These are phyloP conservation scores for Acanthosoma haemorrhoidale DNA, from an alignment of 2,888 invertebrate genomes.

Conservation along the genomic window DNA sequence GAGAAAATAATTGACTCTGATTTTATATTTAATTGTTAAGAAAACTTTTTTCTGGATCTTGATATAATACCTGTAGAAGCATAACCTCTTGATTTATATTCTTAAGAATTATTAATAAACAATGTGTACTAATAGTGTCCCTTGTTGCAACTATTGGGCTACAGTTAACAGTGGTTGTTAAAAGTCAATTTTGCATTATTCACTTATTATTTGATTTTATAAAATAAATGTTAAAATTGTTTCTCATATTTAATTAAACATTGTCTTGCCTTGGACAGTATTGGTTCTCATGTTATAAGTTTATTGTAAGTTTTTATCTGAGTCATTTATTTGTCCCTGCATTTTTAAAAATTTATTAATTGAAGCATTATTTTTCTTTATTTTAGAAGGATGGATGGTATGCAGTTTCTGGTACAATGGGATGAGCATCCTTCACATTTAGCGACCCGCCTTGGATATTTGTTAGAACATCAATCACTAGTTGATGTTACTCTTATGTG, in stretches of 20 bases:
- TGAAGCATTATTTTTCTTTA: neutral
- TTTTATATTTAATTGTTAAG: no score
- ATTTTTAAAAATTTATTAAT: neutral
- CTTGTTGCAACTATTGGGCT: neutral
- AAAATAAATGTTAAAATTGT: no score
- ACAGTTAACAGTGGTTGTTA: no score
- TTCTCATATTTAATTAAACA: no score
- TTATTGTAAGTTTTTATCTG: no score
- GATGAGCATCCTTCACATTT: slow-evolving; percentile 64
- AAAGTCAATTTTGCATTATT: no score
- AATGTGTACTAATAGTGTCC: neutral
- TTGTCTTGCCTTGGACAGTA: no score
- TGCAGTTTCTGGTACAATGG: slow-evolving; percentile 61
- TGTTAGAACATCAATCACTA: slow-evolving; percentile 65
- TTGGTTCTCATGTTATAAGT: no score
- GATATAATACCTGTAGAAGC: neutral
- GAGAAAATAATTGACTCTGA: no score
- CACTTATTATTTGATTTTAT: no score
- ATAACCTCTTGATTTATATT: slow-evolving; percentile 5
- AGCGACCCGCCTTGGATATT: slow-evolving; percentile 61
- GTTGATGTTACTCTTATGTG: slow-evolving; percentile 72
- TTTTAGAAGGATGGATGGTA: slow-evolving; percentile 49
- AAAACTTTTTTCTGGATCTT: neutral
- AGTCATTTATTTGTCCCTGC: no score
- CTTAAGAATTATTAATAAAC: neutral